phyloP scores from a whole-genome alignment of 2,888 invertebrate genomes.

The Noctua janthina region DNA sequence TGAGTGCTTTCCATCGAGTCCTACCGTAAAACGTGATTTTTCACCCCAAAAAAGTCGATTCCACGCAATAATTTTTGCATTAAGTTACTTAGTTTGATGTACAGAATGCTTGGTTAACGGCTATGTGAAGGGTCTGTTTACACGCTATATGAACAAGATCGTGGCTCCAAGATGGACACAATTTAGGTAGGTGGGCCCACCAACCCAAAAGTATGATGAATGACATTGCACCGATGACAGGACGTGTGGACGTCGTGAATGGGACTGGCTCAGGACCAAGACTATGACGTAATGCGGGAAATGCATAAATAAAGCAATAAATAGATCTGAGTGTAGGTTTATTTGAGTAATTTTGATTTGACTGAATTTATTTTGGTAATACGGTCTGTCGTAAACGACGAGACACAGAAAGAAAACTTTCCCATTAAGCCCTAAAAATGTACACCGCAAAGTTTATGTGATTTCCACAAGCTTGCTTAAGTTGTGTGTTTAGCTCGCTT shows the following conservation, averaged over 20 bases:
- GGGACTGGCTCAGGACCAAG: conserved; percentile 56
- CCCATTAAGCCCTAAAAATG: neutral
- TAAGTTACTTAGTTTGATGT: too few relatives aligned
- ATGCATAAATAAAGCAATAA: conserved; percentile 39
- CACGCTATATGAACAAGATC: neutral
- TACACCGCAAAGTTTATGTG: neutral
- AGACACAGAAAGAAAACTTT: neutral
- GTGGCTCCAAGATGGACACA: neutral
- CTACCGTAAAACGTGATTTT: too few relatives aligned
- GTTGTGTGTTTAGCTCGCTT: neutral
- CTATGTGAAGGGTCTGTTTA: too few relatives aligned
- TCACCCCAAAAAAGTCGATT: too few relatives aligned
- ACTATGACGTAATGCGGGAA: conserved; percentile 41
- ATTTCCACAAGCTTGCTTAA: neutral
- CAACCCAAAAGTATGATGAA: conserved; percentile 12
- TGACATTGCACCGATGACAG: conserved; percentile 35
- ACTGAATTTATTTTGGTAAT: conserved; percentile 10
- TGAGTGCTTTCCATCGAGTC: too few relatives aligned
- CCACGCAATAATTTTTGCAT: too few relatives aligned
- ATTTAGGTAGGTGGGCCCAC: neutral
- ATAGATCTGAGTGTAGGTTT: conserved; percentile 29
- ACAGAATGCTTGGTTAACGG: too few relatives aligned
- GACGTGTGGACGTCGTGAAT: conserved; percentile 39
- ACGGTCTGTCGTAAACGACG: neutral
- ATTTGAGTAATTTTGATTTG: conserved; percentile 22